Evolutionary conservation across 1,140 invertebrate species (phyloP).

Genomic region (Cyclina sinensis): DNA sequence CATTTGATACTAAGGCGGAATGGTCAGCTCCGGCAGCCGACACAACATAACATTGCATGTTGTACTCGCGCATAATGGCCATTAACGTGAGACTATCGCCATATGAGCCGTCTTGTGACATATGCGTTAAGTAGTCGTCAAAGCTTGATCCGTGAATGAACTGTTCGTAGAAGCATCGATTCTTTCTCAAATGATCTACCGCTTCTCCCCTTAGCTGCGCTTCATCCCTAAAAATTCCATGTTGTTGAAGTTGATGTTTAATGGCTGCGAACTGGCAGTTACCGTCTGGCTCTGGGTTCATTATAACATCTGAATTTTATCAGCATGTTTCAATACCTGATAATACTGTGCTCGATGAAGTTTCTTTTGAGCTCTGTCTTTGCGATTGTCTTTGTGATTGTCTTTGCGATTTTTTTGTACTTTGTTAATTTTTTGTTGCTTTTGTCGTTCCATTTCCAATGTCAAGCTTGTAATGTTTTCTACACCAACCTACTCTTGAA

Average conservation of each 20-base stretch:
- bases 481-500: not conserved
- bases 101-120: conserved; percentile 15
- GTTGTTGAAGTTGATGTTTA: not conserved
- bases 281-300: conserved; percentile 23
- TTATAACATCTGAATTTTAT: not conserved
- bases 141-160: not conserved
- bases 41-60: conserved; percentile 31
- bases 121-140: not conserved
- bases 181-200: not conserved
- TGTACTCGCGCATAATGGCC: conserved; percentile 34
- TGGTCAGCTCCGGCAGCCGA: not conserved
- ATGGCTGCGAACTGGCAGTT: conserved; percentile 39
- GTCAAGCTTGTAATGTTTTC: not conserved
- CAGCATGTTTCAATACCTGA: not conserved
- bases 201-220: not conserved
- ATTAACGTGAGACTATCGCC: conserved; percentile 44
- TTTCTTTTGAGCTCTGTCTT: not conserved
- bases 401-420: not conserved
- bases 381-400: not conserved
- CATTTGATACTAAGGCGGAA: conserved; percentile 26
- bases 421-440: conserved; percentile 1
- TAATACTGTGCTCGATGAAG: not conserved
- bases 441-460: too few relatives aligned
- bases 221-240: conserved; percentile 8
- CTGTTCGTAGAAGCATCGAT: conserved; percentile 1